Conservation (phyloP, 2,113 vertebrate species). For the Saguinus midas region DNA sequence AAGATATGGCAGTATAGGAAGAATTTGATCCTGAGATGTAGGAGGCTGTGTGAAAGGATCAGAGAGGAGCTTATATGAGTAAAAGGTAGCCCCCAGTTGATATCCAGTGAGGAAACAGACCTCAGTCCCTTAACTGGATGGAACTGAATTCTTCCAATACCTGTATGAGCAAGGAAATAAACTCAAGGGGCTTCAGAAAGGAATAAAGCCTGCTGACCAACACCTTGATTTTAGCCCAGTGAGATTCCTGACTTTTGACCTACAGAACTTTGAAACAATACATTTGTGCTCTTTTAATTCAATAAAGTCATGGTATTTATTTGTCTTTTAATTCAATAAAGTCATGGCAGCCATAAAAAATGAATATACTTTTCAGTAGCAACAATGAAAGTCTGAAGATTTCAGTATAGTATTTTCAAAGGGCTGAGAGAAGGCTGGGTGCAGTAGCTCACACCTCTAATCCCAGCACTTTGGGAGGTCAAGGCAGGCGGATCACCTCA, state of each 20-base stretch:
- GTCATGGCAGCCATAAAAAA: not conserved
- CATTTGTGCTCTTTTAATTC: not conserved
- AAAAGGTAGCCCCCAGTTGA: not conserved
- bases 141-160: not conserved
- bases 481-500: too few relatives aligned
- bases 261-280: not conserved
- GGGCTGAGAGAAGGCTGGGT: not conserved
- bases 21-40: not conserved
- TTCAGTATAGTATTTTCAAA: slow-evolving; percentile 12
- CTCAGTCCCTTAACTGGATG: not conserved
- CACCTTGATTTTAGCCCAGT: not conserved
- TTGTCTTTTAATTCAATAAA: not conserved
- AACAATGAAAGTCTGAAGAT: not conserved
- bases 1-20: not conserved
- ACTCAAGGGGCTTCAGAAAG: not conserved
- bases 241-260: not conserved
- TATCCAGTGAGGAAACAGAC: not conserved
- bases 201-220: not conserved
- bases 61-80: not conserved
- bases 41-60: not conserved
- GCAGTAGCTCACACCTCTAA: too few relatives aligned
- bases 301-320: not conserved
- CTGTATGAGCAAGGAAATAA: not conserved
- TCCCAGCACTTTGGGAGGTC: too few relatives aligned
- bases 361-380: not conserved